A percentile compares a stretch with the other conserved stretches of the same genome.
These are phyloP conservation scores for Volucella zonaria DNA, from an alignment of 2,888 invertebrate species.

Conservation along the genomic window DNA sequence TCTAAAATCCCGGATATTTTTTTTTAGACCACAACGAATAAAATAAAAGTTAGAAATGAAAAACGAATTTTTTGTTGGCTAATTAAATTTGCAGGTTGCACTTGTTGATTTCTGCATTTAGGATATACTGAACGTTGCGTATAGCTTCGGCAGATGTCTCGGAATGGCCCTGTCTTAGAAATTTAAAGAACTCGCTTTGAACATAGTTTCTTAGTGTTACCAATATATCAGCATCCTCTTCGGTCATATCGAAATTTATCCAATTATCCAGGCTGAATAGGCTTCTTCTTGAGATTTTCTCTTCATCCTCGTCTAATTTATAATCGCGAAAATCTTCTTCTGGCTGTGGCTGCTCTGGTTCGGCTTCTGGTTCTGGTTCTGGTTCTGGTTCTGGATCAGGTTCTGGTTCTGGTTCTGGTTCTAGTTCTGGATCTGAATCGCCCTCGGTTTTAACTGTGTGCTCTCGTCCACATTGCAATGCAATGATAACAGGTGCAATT, in stretches of 20 bases:
- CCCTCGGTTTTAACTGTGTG: slow-evolving; percentile 62
- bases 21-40: slow-evolving; percentile 31
- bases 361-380: slow-evolving; percentile 76
- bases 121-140: slow-evolving; percentile 74
- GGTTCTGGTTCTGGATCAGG: slow-evolving; percentile 62
- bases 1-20: slow-evolving; percentile 26
- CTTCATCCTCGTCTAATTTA: slow-evolving; percentile 49
- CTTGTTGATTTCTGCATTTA: slow-evolving; percentile 64
- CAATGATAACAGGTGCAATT: slow-evolving; percentile 91
- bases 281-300: slow-evolving; percentile 79
- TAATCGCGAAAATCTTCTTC: slow-evolving; percentile 35
- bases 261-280: slow-evolving; percentile 88
- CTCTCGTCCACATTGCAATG: slow-evolving; percentile 85
- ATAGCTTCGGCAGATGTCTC: slow-evolving; percentile 70
- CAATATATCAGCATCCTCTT: slow-evolving; percentile 83
- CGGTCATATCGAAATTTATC: slow-evolving; percentile 88
- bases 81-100: slow-evolving; percentile 49
- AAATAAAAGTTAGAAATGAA: slow-evolving; percentile 39
- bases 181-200: slow-evolving; percentile 75
- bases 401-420: slow-evolving; percentile 74
- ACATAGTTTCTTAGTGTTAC: slow-evolving; percentile 74
- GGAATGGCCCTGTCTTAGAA: slow-evolving; percentile 75
- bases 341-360: not conserved
- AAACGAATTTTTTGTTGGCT: slow-evolving; percentile 16
- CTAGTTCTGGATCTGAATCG: slow-evolving; percentile 77